These are phyloP conservation scores for Calephelis nemesis DNA, from an alignment of 1,140 invertebrate species.

Conservation along the genomic window DNA sequence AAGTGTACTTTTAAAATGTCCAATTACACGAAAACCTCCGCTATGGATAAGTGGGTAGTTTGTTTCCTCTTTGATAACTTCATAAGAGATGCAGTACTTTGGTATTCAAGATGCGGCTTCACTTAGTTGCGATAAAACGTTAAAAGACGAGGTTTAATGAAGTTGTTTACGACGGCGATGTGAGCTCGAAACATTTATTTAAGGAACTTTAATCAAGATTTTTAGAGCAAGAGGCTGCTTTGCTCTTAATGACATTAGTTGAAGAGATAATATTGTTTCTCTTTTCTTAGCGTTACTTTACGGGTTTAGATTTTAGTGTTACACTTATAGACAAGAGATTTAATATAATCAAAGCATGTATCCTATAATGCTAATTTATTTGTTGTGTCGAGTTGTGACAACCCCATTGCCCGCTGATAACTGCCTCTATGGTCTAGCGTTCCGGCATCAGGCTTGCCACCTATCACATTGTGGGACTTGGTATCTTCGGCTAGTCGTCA, in stretches of 20 bases:
- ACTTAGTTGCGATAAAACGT: slow-evolving; percentile 13
- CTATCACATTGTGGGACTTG: too few species aligned
- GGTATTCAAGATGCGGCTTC: slow-evolving; percentile 25
- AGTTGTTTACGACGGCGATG: slow-evolving; percentile 22
- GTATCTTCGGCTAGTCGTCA: too few species aligned
- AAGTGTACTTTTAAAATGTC: neutral
- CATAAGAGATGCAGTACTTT: slow-evolving; percentile 30
- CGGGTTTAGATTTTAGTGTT: too few species aligned
- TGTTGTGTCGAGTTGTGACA: too few species aligned
- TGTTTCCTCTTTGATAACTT: slow-evolving; percentile 46
- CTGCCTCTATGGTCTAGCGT: too few species aligned
- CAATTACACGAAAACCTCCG: slow-evolving; percentile 4
- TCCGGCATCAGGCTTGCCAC: too few species aligned
- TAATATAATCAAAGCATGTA: too few species aligned
- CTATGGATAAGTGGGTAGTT: slow-evolving; percentile 47
- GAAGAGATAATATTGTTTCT: neutral
- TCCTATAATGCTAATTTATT: too few species aligned
- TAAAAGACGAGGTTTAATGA: slow-evolving; percentile 28
- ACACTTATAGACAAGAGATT: too few species aligned
- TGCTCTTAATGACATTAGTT: neutral
- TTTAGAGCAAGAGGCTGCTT: slow-evolving; percentile 4
- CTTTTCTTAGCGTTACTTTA: neutral
- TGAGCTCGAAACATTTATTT: slow-evolving; percentile 7
- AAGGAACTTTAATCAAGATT: slow-evolving; percentile 10
- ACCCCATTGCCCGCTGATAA: too few species aligned